These are phyloP conservation scores for Atta colombica DNA, from an alignment of 1,140 invertebrate species.

Conservation along the genomic window DNA sequence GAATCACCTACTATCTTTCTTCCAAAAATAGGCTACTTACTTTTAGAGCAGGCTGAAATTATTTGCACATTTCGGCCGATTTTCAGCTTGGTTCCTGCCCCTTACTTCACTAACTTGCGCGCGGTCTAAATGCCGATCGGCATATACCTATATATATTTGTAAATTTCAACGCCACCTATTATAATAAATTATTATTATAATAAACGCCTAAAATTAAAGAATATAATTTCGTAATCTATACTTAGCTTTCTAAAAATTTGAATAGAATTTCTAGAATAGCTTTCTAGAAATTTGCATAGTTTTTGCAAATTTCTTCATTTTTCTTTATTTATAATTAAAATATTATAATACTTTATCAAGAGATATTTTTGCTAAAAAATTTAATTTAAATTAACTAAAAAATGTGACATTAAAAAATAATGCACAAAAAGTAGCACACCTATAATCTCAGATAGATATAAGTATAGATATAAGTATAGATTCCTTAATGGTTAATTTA, in stretches of 20 bases:
- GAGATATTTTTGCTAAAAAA: background rate
- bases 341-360: background rate
- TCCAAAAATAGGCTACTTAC: too few relatives aligned
- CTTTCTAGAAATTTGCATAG: background rate
- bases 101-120: too few relatives aligned
- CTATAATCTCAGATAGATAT: background rate
- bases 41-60: too few relatives aligned
- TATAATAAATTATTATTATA: background rate
- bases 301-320: background rate
- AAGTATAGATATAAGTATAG: background rate
- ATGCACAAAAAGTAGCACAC: background rate
- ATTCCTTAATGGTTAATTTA: background rate
- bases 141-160: background rate
- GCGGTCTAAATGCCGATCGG: too few relatives aligned
- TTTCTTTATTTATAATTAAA: constrained; percentile 1
- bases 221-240: background rate
- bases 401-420: background rate
- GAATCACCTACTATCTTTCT: too few relatives aligned
- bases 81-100: too few relatives aligned
- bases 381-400: background rate
- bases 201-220: background rate
- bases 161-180: background rate
- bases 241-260: background rate
- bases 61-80: too few relatives aligned
- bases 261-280: too few relatives aligned